Evolutionary conservation across 64 coral and sea anemone genomes (phyloP).

Genomic region (Acropora tenuis): DNA sequence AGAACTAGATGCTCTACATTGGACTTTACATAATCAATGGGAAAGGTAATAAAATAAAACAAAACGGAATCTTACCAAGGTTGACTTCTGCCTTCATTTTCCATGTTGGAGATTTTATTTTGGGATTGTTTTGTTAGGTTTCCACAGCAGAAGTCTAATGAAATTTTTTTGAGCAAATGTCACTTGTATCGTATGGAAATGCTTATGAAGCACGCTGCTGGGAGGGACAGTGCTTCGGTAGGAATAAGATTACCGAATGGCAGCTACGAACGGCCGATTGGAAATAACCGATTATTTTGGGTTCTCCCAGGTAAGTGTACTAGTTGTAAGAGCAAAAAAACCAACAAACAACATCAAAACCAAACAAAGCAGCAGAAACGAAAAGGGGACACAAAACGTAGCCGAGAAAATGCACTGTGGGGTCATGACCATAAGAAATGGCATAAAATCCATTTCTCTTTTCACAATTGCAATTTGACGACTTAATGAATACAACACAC

Average conservation of each 20-base stretch:
- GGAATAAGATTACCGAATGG: constrained; percentile 84
- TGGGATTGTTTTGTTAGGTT: constrained; percentile 16
- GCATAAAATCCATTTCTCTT: no score
- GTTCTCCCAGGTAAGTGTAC: constrained; percentile 70
- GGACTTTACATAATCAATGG: constrained; percentile 24
- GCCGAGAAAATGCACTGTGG: no score
- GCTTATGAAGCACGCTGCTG: constrained; percentile 65
- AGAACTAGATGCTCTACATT: background rate
- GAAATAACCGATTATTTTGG: constrained; percentile 57
- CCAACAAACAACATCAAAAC: no score
- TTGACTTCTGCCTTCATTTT: background rate
- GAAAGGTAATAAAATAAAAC: constrained; percentile 11
- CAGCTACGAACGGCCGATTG: constrained; percentile 70
- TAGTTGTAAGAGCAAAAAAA: no score
- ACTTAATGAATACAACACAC: no score
- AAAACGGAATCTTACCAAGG: no score
- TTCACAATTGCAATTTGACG: no score
- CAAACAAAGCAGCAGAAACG: no score
- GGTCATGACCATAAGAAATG: no score
- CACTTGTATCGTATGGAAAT: constrained; percentile 62
- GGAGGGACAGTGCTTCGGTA: constrained; percentile 56
- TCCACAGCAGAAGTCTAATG: constrained; percentile 56
- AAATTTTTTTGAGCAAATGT: constrained; percentile 67
- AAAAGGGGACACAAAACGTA: no score
- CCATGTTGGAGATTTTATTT: background rate